phyloP scores from a whole-genome alignment of 2,888 invertebrate genomes.

The Digitonthophagus gazella region DNA sequence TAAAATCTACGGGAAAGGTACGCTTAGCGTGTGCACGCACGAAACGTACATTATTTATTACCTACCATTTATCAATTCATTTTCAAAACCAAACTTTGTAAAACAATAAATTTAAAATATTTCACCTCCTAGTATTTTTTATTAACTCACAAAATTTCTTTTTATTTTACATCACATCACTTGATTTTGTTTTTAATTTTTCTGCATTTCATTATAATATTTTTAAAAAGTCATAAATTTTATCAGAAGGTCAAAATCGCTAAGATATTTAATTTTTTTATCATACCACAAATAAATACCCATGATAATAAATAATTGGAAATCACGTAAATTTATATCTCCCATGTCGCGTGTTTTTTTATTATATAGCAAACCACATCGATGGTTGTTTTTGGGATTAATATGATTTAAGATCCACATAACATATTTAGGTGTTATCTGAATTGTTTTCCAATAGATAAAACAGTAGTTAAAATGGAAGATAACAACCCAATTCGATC shows the following conservation, averaged over 20 bases:
- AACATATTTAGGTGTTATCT: conserved; percentile 17
- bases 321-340: background rate
- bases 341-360: background rate
- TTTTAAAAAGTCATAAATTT: too few species aligned
- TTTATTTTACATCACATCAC: too few species aligned
- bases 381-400: conserved; percentile 17
- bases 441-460: conserved; percentile 14
- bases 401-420: conserved; percentile 13
- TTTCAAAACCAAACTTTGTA: background rate
- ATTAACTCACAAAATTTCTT: too few species aligned
- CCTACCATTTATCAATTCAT: background rate
- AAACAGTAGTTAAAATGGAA: conserved; percentile 4
- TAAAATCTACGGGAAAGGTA: background rate
- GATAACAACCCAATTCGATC: background rate
- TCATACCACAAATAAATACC: too few species aligned
- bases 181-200: too few species aligned
- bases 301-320: too few species aligned
- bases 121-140: background rate
- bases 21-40: background rate
- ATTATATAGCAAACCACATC: conserved; percentile 10
- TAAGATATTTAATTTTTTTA: too few species aligned
- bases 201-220: too few species aligned
- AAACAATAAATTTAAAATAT: too few species aligned
- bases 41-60: background rate
- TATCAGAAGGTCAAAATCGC: too few species aligned